Evolutionary conservation across 2,888 invertebrate species (phyloP).

Genomic region (Amblyjoppa fuscipennis): DNA sequence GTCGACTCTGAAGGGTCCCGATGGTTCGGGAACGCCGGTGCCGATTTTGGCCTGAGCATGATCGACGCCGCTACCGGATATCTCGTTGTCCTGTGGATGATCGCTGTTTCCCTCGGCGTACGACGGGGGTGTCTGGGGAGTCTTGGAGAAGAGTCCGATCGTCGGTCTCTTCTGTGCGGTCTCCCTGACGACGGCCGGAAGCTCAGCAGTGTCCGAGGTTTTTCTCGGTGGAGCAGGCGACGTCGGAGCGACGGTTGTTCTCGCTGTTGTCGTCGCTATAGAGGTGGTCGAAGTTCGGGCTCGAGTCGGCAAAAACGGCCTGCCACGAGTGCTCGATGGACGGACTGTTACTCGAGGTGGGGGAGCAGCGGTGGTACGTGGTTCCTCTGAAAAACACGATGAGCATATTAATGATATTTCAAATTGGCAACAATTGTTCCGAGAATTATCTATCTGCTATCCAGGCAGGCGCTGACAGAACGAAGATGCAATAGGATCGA

Average conservation of each 20-base stretch:
- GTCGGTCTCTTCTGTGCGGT: slow-evolving; percentile 79
- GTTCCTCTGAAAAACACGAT: slow-evolving; percentile 85
- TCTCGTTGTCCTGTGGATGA: slow-evolving; percentile 94
- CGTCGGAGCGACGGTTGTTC: slow-evolving; percentile 70
- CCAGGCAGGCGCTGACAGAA: neutral
- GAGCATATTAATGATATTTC: slow-evolving; percentile 22
- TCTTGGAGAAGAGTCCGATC: slow-evolving; percentile 77
- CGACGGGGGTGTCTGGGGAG: slow-evolving; percentile 76
- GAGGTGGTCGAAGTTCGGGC: slow-evolving; percentile 79
- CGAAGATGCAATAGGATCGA: neutral
- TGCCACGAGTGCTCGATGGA: slow-evolving; percentile 82
- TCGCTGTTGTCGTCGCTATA: slow-evolving; percentile 75
- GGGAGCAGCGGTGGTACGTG: slow-evolving; percentile 82
- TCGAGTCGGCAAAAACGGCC: slow-evolving; percentile 80
- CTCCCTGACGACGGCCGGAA: slow-evolving; percentile 81
- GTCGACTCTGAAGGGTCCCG: slow-evolving; percentile 87
- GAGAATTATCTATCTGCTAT: neutral
- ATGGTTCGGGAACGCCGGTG: slow-evolving; percentile 84
- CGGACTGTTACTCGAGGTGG: slow-evolving; percentile 76
- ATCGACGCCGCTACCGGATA: slow-evolving; percentile 86
- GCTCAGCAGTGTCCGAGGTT: slow-evolving; percentile 72
- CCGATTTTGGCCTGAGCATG: slow-evolving; percentile 81
- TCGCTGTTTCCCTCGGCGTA: slow-evolving; percentile 85
- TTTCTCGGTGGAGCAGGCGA: slow-evolving; percentile 60
- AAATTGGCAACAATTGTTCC: slow-evolving; percentile 1